These are phyloP conservation scores for Pantelozetes paolii DNA, from an alignment of 2,888 invertebrate genomes.

Conservation along the genomic window DNA sequence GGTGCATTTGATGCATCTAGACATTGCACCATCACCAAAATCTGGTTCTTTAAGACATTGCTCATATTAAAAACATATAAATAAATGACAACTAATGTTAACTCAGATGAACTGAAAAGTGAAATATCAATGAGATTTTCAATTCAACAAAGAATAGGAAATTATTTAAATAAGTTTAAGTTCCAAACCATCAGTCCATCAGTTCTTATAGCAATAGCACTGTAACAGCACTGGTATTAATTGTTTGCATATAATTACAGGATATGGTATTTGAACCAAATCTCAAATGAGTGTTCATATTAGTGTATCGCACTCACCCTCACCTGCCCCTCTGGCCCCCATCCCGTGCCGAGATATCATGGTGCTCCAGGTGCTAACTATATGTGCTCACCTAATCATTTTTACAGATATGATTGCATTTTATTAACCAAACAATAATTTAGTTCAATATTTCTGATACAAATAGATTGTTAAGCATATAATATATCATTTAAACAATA, in stretches of 20 bases:
- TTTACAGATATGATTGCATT: conserved; percentile 17
- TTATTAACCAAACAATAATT: conserved; percentile 31
- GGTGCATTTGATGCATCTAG: no score
- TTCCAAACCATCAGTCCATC: not conserved
- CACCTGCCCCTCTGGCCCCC: conserved; percentile 30
- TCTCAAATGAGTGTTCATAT: not conserved
- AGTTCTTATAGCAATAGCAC: no score
- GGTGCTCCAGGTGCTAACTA: conserved; percentile 24
- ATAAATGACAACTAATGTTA: not conserved
- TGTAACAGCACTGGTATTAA: not conserved
- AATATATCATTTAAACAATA: conserved; percentile 17
- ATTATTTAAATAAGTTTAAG: not conserved
- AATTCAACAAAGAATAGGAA: conserved; percentile 3
- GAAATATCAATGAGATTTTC: not conserved
- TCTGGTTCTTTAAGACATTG: no score
- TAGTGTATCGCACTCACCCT: conserved; percentile 11
- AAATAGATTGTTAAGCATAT: conserved; percentile 20
- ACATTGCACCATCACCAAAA: no score
- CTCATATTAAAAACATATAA: no score
- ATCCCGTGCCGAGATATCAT: not conserved
- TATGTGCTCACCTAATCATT: conserved; percentile 29
- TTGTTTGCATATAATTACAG: conserved; percentile 30
- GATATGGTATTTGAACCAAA: conserved; percentile 24
- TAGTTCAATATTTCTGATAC: conserved; percentile 21
- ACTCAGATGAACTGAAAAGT: not conserved